These are phyloP conservation scores for Nemapogon koenigi DNA, from an alignment of 2,888 invertebrate genomes.

Conservation along the genomic window DNA sequence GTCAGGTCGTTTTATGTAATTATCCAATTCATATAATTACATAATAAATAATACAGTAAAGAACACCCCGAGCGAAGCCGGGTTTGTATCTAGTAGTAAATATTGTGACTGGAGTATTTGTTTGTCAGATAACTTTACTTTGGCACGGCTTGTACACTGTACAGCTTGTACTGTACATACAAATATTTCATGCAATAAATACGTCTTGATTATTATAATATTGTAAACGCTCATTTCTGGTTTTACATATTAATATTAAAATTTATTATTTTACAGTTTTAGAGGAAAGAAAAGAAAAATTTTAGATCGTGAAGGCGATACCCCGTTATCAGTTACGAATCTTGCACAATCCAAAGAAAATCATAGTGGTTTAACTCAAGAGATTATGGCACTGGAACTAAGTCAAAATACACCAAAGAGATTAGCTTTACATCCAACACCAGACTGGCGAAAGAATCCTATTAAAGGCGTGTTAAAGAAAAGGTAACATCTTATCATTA, in stretches of 20 bases:
- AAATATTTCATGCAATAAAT: too few species aligned
- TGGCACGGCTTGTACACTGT: too few species aligned
- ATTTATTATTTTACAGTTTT: conserved; percentile 27
- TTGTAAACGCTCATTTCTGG: conserved; percentile 3
- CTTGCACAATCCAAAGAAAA: conserved; percentile 45
- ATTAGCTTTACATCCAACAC: conserved; percentile 58
- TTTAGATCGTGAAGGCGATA: conserved; percentile 52
- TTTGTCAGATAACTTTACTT: too few species aligned
- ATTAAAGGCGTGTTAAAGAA: conserved; percentile 68
- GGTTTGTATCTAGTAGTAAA: too few species aligned
- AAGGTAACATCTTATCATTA: conserved; percentile 32
- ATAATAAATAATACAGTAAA: too few species aligned
- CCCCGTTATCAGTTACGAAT: conserved; percentile 48
- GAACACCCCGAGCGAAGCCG: too few species aligned
- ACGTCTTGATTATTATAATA: too few species aligned
- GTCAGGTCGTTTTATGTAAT: too few species aligned
- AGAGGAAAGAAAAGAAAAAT: conserved; percentile 68
- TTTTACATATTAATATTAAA: too few species aligned
- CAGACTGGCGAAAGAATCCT: conserved; percentile 55
- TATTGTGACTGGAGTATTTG: too few species aligned
- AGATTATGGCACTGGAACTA: conserved; percentile 71
- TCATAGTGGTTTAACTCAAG: conserved; percentile 73
- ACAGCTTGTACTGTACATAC: too few species aligned
- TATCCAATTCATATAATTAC: too few species aligned
- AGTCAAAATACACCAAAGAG: conserved; percentile 72